A percentile compares a stretch with the other conserved stretches of the same genome.
Evolutionary conservation across 2,888 invertebrate genomes (phyloP).

Genomic region (Orchesellides sinensis): DNA sequence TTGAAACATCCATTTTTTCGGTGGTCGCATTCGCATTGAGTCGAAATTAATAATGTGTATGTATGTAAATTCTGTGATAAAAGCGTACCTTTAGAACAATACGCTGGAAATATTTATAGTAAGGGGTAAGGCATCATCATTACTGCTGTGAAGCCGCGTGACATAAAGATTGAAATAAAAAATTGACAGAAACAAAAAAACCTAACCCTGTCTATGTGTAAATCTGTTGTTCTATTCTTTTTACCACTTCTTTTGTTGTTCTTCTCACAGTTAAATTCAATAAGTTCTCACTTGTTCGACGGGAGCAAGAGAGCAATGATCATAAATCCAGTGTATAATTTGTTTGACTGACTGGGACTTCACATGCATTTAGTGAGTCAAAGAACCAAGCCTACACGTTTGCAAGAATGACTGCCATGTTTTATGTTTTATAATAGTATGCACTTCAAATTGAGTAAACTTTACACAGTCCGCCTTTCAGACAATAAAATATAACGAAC

Average conservation of each 20-base stretch:
- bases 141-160: background rate
- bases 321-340: slow-evolving; percentile 41
- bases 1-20: background rate
- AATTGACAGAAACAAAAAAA: too few relatives aligned
- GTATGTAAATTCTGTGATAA: slow-evolving; percentile 17
- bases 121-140: slow-evolving; percentile 13
- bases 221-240: background rate
- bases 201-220: background rate
- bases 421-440: background rate
- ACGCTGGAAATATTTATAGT: slow-evolving; percentile 13
- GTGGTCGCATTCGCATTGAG: background rate
- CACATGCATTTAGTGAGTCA: slow-evolving; percentile 4
- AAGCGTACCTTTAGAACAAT: background rate
- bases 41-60: background rate
- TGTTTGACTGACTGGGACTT: slow-evolving; percentile 31
- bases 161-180: background rate
- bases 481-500: slow-evolving; percentile 7
- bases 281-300: slow-evolving; percentile 48
- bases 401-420: background rate
- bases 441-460: background rate
- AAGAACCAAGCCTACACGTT: background rate
- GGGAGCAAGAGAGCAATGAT: slow-evolving; percentile 33
- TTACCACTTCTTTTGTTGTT: background rate
- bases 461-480: slow-evolving; percentile 6
- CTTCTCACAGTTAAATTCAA: slow-evolving; percentile 17